Base-by-base conservation (phyloP, 2,888 invertebrate species). In the Rambutsinella grinnellia region DNA sequence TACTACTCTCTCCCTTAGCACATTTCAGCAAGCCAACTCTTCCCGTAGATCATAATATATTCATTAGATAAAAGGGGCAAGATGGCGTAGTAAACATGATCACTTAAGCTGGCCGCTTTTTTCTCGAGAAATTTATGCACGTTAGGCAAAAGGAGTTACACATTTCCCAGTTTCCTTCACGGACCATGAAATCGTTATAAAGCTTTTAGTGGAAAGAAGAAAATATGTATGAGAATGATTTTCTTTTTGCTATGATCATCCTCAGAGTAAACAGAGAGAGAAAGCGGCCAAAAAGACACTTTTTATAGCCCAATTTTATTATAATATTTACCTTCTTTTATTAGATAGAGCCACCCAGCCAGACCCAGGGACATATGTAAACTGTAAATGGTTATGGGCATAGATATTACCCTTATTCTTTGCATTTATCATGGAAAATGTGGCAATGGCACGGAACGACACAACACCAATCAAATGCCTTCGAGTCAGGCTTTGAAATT, bases 21-120 rank as follows among this genome's bases (percentile, higher is more conserved):
- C 36, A 36, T 36, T 36, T 36, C 36, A 36, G 36, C 36, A 13
- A 8, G n/a, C 6, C 13, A 36, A 15, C 49, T 47, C 56, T 58
- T 19, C 67, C 56, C 68, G 63, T 76, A 69, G 51, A 69, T 76
- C 76, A 76, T 76, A 76, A 76, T 69, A 76, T 69, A 76, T 76
- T 76, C 76, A 76, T 76, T 76, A 76, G 69, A 69, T 76, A 76
- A 76, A 69, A 76, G 65, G 76, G 56, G 69, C 76, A 76, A 69
- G 76, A 76, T 76, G 76, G 69, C 60, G 58, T 63, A 69, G 76
- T 62, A 76, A 76, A 76, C 76, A 76, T 76, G 68, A 65, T 69
- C 76, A 65, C 76, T 76, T 76, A 76, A 76, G 76, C 76, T n/a
- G n/a, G n/a, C n/a, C 36, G 65, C 63, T 76, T 76, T 76, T 65